Evolutionary conservation across 2,888 invertebrate genomes (phyloP), one percentile per base, ranked within the genome.

Genomic region (Drymonia ruficornis): DNA sequence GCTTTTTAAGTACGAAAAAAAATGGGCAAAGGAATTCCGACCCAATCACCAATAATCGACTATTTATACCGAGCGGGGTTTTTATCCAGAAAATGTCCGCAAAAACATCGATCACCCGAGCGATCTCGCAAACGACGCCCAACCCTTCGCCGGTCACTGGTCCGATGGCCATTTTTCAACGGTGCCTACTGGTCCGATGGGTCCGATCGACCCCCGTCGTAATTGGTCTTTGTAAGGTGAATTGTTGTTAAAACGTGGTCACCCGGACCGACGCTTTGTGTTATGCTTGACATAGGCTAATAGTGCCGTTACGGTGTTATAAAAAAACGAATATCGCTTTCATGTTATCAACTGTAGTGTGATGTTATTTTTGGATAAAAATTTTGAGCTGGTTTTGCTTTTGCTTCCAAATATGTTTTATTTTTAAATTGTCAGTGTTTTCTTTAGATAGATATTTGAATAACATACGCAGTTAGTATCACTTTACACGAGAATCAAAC

Each of bases 141-240:
- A 65, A 62, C 67, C 63, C 67, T 70, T 63, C 53, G 42, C 46
- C 47, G 55, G 36, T 47, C 59, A 47, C 45, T 55, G n/a, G 61
- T 31, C 57, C 65, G 67, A 73, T 61, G 60, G 58, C 58, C 50
- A 72, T 75, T 77, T 78, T 76, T 78, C 65, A 66, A 57, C 63
- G 61, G 66, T 72, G 70, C 72, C 55, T n/a, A 47, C 45, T 55
- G n/a, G 61, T 31, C 57, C 65, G 67, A 73, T 61, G 60, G 64
- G 72, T 76, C 75, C 70, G 76, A 76, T 72, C 64, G 73, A 71
- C 62, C 58, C 60, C 52, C 59, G 52, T 60, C 63, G 67, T 80
- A 78, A 78, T 78, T 80, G 78, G 73, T 69, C 73, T 76, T 71
- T 78, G 74, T 71, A 61, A 59, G 66, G 57, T 64, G 60, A 71